Evolutionary conservation across 2,113 vertebrate genomes (phyloP).

Genomic region (Camelus dromedarius): DNA sequence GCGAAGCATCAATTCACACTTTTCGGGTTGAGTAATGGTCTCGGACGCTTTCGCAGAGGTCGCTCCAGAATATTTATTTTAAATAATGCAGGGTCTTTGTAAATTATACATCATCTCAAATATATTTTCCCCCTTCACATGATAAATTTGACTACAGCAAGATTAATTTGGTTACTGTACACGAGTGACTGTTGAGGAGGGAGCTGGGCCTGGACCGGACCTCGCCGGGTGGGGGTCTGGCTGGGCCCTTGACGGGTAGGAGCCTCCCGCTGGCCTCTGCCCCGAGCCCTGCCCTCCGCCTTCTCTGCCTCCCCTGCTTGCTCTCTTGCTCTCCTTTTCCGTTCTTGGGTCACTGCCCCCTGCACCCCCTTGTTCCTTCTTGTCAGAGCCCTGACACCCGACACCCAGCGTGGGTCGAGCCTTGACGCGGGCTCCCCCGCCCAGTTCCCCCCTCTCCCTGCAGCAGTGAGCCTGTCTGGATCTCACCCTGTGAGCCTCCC

Average conservation of each 20-base stretch:
- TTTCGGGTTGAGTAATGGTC: slow-evolving; percentile 84
- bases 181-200: slow-evolving; percentile 75
- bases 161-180: slow-evolving; percentile 83
- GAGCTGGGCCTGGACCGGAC: slow-evolving; percentile 68
- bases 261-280: not conserved
- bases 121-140: slow-evolving; percentile 86
- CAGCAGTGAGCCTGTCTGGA: not conserved
- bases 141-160: slow-evolving; percentile 85
- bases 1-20: slow-evolving; percentile 81
- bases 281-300: not conserved
- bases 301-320: not conserved
- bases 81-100: slow-evolving; percentile 86
- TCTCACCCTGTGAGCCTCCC: not conserved
- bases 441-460: not conserved
- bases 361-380: not conserved
- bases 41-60: slow-evolving; percentile 79
- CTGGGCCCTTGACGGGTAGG: slow-evolving; percentile 2
- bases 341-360: not conserved
- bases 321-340: not conserved
- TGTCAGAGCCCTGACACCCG: not conserved
- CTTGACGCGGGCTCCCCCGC: not conserved
- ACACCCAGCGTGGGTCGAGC: not conserved
- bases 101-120: slow-evolving; percentile 87
- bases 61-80: slow-evolving; percentile 85
- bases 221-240: not conserved